These are phyloP conservation scores for Osedax fenrisi DNA, from an alignment of 2,888 invertebrate genomes.

Conservation along the genomic window DNA sequence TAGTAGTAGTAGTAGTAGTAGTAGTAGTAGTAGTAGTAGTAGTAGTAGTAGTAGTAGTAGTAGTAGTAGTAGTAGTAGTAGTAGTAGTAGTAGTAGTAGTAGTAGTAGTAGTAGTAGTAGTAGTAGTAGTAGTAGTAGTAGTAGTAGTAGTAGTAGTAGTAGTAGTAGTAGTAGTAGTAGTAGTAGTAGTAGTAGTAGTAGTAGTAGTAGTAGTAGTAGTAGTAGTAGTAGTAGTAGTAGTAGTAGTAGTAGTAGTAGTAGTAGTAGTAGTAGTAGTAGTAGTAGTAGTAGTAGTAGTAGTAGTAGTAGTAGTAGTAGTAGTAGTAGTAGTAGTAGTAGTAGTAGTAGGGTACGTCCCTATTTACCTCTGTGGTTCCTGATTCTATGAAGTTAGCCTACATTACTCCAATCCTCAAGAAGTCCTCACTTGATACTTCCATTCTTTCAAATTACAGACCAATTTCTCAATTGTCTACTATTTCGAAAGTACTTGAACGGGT, in stretches of 20 bases:
- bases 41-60: not conserved
- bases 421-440: too few relatives aligned
- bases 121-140: not conserved
- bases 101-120: not conserved
- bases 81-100: constrained; percentile 2
- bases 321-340: not conserved
- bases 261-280: not conserved
- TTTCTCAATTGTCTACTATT: too few relatives aligned
- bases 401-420: too few relatives aligned
- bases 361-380: too few relatives aligned
- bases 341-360: not conserved
- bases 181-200: constrained; percentile 2
- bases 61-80: not conserved
- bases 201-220: not conserved
- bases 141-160: constrained; percentile 2
- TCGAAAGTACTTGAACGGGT: too few relatives aligned
- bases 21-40: too few relatives aligned
- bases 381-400: too few relatives aligned
- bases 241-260: not conserved
- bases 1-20: too few relatives aligned
- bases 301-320: not conserved
- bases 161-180: constrained; percentile 2
- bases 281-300: constrained; percentile 3
- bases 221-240: not conserved
- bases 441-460: too few relatives aligned